Base-by-base conservation (phyloP, 1,140 invertebrate species). In the Papilio helenus region DNA sequence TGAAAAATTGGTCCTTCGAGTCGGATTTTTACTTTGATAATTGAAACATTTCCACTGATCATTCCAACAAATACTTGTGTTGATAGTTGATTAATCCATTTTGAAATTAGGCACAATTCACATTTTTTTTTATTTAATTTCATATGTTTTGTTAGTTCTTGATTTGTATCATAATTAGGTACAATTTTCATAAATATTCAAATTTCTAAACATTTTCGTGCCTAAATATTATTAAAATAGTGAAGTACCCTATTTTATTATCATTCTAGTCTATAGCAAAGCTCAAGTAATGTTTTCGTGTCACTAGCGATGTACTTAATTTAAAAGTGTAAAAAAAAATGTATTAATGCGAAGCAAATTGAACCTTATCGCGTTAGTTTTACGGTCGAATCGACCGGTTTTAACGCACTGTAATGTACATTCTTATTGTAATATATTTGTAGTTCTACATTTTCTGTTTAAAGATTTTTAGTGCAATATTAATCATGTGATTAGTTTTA, bases 251-350 rank as follows among this genome's bases (percentile, higher is more conserved):
- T 76, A 61, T 76, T 61, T 1, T 76, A 86, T 87, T 90, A 88
- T 90, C 89, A 87, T 91, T 92, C 91, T 92, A 92, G 91, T 92
- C 91, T 91, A 85, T 88, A 88, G 87, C 85, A 87, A 89, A 87
- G 90, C 91, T 92, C 91, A 92, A 91, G 83, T 86, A 83, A 79
- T 81, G 84, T 86, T 85, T 83, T 81, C 80, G 81, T 86, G 84
- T 76, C 46, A n/a, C 81, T 76, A 76, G 79, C 72, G 80, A 81
- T 79, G 82, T 86, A 86, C 83, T 84, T 86, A 86, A 79, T 29
- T 68, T 26, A 73, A 74, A 26, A 74, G 72, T 74, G 72, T 49
- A 51, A 49, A 74, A 12, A 71, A 20, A 39, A 34, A 9, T 23
- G 34, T 23, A 46, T 23, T 23, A 44, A 72, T 46, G 39, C 42